These are phyloP conservation scores for Pherbina coryleti DNA, from an alignment of 2,888 invertebrate genomes.

Conservation along the genomic window DNA sequence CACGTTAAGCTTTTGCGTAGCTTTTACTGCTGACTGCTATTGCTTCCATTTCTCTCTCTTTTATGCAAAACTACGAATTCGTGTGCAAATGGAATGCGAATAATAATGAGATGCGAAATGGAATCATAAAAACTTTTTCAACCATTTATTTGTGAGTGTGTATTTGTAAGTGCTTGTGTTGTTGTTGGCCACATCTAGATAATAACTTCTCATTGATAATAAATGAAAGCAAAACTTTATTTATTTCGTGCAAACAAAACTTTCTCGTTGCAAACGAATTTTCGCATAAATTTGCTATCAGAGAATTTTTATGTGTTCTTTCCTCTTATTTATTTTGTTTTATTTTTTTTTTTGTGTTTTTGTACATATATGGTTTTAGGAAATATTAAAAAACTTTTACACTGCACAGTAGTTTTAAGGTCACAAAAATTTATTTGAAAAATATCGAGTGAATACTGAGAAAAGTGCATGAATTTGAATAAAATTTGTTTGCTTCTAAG, in stretches of 20 bases:
- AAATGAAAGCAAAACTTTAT: constrained; percentile 14
- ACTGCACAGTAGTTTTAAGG: not conserved
- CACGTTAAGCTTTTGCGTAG: not conserved
- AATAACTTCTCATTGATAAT: constrained; percentile 30
- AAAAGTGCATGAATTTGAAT: not conserved
- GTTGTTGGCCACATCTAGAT: constrained; percentile 8
- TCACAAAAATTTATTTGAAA: not conserved
- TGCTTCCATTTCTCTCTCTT: not conserved
- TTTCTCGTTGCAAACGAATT: constrained; percentile 16
- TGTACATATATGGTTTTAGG: constrained; percentile 3
- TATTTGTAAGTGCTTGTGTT: constrained; percentile 10
- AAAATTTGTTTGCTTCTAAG: not conserved
- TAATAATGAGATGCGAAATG: constrained; percentile 49
- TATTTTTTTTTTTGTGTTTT: not conserved
- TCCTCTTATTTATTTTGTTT: not conserved
- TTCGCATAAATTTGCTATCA: constrained; percentile 16
- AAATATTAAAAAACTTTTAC: constrained; percentile 22
- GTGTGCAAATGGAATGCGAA: constrained; percentile 14
- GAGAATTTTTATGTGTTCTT: not conserved
- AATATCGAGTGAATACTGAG: not conserved
- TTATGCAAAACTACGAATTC: not conserved
- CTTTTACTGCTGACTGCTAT: not conserved
- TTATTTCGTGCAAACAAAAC: constrained; percentile 33
- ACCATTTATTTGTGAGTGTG: constrained; percentile 22
- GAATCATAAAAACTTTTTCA: constrained; percentile 47